phyloP scores from a whole-genome alignment of 1,140 invertebrate species.

The Musca vetustissima region DNA sequence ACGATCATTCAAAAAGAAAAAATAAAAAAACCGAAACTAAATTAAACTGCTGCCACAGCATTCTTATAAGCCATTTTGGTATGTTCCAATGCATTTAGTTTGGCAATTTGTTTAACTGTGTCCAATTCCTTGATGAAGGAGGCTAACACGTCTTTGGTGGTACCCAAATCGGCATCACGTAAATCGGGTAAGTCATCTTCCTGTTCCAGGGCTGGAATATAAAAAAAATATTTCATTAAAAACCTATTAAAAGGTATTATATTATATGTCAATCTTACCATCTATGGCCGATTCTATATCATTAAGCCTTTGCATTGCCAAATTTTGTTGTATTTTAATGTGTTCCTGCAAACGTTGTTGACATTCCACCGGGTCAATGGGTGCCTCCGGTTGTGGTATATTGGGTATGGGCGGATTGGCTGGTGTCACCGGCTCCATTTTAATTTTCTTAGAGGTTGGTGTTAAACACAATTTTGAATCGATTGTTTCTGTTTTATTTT shows the following conservation, averaged over 20 bases:
- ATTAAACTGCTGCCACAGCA: neutral
- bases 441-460: constrained; percentile 37
- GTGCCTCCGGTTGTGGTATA: constrained; percentile 75
- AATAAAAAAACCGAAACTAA: no score
- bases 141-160: constrained; percentile 46
- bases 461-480: constrained; percentile 21
- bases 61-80: constrained; percentile 30
- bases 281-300: constrained; percentile 77
- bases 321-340: constrained; percentile 72
- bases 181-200: constrained; percentile 43
- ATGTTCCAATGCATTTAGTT: constrained; percentile 44
- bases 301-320: constrained; percentile 71
- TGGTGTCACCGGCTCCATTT: constrained; percentile 25
- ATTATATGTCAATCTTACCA: constrained; percentile 57
- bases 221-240: neutral
- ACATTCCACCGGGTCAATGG: constrained; percentile 78
- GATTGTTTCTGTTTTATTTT: constrained; percentile 14
- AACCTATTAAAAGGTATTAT: no score
- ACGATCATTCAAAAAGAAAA: neutral
- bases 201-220: constrained; percentile 35
- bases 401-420: constrained; percentile 41
- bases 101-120: constrained; percentile 43
- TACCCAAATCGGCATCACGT: constrained; percentile 36
- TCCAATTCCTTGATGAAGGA: constrained; percentile 48
- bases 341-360: constrained; percentile 76